Percentiles rank a stretch among this genome's conserved stretches.
Evolutionary conservation across 2,113 vertebrate genomes (phyloP).

Genomic region (Todiramphus chloris): DNA sequence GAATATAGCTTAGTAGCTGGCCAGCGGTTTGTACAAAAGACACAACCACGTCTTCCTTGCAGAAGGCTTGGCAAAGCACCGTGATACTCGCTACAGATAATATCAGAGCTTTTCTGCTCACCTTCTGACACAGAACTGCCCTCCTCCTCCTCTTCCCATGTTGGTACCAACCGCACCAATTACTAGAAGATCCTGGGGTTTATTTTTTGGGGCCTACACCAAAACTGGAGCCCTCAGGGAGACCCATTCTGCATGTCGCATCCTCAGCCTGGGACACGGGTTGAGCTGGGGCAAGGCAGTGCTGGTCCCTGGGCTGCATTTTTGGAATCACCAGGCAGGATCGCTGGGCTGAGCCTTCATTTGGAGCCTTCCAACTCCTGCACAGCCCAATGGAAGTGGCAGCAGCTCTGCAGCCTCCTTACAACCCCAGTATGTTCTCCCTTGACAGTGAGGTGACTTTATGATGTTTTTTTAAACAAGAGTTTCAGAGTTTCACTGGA

Average conservation of each 20-base stretch:
- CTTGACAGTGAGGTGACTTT: background rate
- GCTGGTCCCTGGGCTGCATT: background rate
- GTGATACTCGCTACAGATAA: fast-evolving
- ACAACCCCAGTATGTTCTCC: background rate
- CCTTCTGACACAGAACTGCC: background rate
- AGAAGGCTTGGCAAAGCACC: background rate
- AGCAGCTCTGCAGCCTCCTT: background rate
- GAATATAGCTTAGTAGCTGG: background rate
- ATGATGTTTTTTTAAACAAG: background rate
- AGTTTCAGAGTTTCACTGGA: background rate
- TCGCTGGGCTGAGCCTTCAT: fast-evolving
- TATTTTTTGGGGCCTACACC: background rate
- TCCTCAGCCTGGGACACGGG: background rate
- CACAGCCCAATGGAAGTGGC: fast-evolving
- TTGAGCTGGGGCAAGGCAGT: background rate
- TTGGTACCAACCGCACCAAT: background rate
- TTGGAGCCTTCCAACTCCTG: background rate
- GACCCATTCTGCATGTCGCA: background rate
- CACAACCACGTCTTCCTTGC: background rate
- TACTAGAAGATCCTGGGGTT: background rate
- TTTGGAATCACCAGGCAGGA: background rate
- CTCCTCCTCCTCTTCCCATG: background rate
- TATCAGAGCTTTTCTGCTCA: background rate
- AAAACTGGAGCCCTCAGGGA: background rate
- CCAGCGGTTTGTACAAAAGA: background rate